Evolutionary conservation across 2,888 invertebrate species (phyloP).

Genomic region (Stenchaetothrips biformis): DNA sequence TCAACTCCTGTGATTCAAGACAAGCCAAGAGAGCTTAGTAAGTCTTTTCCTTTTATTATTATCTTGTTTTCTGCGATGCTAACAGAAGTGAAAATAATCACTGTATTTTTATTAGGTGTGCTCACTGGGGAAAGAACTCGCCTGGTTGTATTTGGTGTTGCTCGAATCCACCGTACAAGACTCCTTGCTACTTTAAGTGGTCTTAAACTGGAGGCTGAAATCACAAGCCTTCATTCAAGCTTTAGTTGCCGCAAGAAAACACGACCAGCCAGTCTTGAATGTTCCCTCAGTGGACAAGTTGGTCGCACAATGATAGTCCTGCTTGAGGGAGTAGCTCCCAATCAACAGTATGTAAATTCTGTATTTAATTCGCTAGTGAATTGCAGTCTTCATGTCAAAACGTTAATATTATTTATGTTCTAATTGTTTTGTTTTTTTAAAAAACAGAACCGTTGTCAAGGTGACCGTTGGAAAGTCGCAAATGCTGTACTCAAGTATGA

Average conservation of each 20-base stretch:
- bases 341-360: conserved; percentile 66
- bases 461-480: conserved; percentile 89
- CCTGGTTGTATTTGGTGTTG: conserved; percentile 80
- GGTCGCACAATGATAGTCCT: conserved; percentile 89
- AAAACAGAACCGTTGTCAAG: conserved; percentile 78
- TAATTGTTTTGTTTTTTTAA: neutral
- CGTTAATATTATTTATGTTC: neutral
- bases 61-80: neutral
- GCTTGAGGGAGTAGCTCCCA: conserved; percentile 83
- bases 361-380: neutral
- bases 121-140: conserved; percentile 62
- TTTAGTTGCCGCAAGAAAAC: conserved; percentile 81
- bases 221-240: conserved; percentile 85
- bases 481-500: conserved; percentile 81
- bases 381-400: neutral
- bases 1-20: conserved; percentile 46
- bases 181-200: conserved; percentile 87
- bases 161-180: conserved; percentile 78
- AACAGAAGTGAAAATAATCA: neutral
- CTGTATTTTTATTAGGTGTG: conserved; percentile 27
- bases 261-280: conserved; percentile 63
- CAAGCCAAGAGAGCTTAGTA: conserved; percentile 45
- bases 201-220: conserved; percentile 89
- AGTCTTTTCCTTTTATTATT: conserved; percentile 35
- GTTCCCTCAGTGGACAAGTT: conserved; percentile 81